Evolutionary conservation across 2,113 vertebrate genomes (phyloP).

Genomic region (Chlorodrepanis virens): DNA sequence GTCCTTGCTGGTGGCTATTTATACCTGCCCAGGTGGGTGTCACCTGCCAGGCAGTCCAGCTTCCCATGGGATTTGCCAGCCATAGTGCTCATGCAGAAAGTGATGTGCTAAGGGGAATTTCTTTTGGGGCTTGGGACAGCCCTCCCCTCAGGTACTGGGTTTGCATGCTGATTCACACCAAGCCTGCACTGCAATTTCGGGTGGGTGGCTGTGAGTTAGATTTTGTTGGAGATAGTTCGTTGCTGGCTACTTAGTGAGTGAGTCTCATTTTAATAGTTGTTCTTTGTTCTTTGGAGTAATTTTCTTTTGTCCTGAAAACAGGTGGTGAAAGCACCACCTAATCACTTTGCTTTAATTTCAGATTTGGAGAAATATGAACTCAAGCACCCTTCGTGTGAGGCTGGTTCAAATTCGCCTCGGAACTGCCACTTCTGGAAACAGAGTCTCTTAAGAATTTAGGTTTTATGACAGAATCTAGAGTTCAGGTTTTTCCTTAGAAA

Average conservation of each 20-base stretch:
- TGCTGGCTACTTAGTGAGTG: slow-evolving; percentile 15
- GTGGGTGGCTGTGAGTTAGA: slow-evolving; percentile 61
- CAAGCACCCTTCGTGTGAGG: accelerated
- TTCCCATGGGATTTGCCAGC: slow-evolving; percentile 41
- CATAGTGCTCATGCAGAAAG: background rate
- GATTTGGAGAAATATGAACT: background rate
- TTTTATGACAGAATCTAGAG: background rate
- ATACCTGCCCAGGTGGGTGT: slow-evolving; percentile 1
- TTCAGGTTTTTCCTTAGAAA: background rate
- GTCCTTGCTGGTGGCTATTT: background rate
- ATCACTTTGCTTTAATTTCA: background rate
- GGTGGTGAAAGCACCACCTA: background rate
- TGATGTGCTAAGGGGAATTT: slow-evolving; percentile 62
- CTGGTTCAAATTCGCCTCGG: background rate
- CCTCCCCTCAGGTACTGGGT: slow-evolving; percentile 19
- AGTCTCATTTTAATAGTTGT: background rate
- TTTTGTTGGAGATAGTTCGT: slow-evolving; percentile 15
- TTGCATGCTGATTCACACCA: slow-evolving; percentile 46
- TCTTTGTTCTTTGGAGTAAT: slow-evolving; percentile 4
- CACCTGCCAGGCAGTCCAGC: background rate
- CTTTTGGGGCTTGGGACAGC: slow-evolving; percentile 21
- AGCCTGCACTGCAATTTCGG: background rate
- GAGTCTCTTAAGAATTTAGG: background rate
- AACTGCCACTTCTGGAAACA: background rate
- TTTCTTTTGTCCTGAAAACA: background rate